Conservation (phyloP, 1,140 invertebrate species). For the Eubasilissa regina region DNA sequence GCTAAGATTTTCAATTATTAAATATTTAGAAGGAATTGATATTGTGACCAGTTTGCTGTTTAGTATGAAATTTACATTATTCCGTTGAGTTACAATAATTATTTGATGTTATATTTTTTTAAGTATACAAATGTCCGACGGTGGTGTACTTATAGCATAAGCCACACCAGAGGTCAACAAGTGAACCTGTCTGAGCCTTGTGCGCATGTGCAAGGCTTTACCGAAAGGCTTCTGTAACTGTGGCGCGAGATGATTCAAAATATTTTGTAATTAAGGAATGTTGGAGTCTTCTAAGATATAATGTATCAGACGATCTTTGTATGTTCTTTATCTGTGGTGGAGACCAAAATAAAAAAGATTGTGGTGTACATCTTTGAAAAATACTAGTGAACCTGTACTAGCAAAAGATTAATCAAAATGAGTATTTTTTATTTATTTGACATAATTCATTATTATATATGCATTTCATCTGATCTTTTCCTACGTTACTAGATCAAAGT, state of each 20-base stretch:
- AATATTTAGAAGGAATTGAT: too few relatives aligned
- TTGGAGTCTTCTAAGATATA: not conserved
- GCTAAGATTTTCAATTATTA: too few relatives aligned
- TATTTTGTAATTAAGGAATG: not conserved
- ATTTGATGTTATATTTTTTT: slow-evolving; percentile 32
- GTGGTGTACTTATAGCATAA: slow-evolving; percentile 55
- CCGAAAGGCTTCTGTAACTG: slow-evolving; percentile 19
- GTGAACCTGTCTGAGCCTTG: slow-evolving; percentile 60
- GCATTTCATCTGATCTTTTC: too few relatives aligned
- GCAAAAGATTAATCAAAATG: not conserved
- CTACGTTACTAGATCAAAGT: too few relatives aligned
- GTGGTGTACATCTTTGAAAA: too few relatives aligned
- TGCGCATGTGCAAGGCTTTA: slow-evolving; percentile 46
- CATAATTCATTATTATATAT: too few relatives aligned
- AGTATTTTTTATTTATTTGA: not conserved
- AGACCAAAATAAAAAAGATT: too few relatives aligned
- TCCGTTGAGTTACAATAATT: not conserved
- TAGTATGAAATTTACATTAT: slow-evolving; percentile 13
- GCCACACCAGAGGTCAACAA: slow-evolving; percentile 57
- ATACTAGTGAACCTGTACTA: not conserved
- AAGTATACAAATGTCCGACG: slow-evolving; percentile 43
- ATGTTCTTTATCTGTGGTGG: not conserved
- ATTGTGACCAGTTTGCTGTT: too few relatives aligned
- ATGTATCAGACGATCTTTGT: not conserved
- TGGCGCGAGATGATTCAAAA: not conserved